Conservation (phyloP, 2,888 invertebrate species). For the Caenorhabditis afra region DNA sequence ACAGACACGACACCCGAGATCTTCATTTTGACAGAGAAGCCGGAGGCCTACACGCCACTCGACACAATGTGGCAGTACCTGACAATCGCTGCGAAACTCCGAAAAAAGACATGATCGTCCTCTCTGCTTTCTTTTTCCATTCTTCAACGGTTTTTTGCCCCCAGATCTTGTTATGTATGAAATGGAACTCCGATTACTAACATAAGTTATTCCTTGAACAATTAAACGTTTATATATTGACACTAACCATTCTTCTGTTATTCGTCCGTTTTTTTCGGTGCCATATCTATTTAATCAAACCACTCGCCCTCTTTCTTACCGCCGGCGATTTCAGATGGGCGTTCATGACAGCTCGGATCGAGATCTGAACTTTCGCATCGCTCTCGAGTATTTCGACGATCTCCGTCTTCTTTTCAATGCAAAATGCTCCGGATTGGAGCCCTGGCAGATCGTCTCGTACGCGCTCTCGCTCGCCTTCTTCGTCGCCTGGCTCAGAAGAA, state of each 20-base stretch:
- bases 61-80: slow-evolving; percentile 77
- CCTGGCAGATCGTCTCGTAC: slow-evolving; percentile 75
- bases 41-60: slow-evolving; percentile 70
- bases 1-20: slow-evolving; percentile 57
- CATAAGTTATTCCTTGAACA: neutral
- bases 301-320: too few relatives aligned
- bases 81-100: slow-evolving; percentile 61
- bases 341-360: slow-evolving; percentile 32
- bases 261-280: neutral
- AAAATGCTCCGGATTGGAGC: slow-evolving; percentile 71
- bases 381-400: slow-evolving; percentile 70
- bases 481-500: slow-evolving; percentile 48
- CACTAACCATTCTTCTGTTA: neutral
- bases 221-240: too few relatives aligned
- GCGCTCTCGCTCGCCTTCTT: slow-evolving; percentile 60
- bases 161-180: neutral
- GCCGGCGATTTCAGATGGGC: slow-evolving; percentile 39
- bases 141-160: slow-evolving; percentile 12
- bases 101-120: slow-evolving; percentile 57
- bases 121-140: neutral
- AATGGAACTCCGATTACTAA: too few relatives aligned
- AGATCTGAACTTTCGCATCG: slow-evolving; percentile 63
- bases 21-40: slow-evolving; percentile 56
- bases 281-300: too few relatives aligned
- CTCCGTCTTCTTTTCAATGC: slow-evolving; percentile 69